A percentile compares a stretch with the other conserved stretches of the same genome.
Conservation (phyloP, 2,113 vertebrate species). For the Prunella fulvescens region DNA sequence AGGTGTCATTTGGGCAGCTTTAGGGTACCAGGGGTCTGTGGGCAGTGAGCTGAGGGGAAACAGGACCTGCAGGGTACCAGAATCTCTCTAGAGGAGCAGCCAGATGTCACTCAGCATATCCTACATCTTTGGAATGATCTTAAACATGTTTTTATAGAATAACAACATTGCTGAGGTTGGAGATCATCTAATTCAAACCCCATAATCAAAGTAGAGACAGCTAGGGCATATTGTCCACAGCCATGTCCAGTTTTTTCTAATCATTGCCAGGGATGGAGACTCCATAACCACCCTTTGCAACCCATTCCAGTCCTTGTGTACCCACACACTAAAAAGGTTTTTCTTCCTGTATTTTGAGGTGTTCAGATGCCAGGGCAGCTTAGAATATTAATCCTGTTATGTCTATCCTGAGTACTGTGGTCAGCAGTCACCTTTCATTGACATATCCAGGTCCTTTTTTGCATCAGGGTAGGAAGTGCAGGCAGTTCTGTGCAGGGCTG, state of each 20-base stretch:
- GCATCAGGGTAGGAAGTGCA: not conserved
- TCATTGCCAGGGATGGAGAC: accelerated
- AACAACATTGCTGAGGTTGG: not conserved
- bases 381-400: not conserved
- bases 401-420: not conserved
- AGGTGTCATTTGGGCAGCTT: not conserved
- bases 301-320: not conserved
- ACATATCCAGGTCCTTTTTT: not conserved
- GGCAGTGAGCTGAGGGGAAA: not conserved
- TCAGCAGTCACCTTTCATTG: not conserved
- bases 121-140: not conserved
- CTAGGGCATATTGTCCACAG: not conserved
- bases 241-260: not conserved
- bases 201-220: not conserved
- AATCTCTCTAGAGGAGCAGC: not conserved
- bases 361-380: not conserved
- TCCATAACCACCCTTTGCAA: not conserved
- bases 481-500: not conserved
- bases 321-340: not conserved
- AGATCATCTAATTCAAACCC: not conserved
- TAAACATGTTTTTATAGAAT: not conserved
- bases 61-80: not conserved
- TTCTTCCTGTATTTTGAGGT: not conserved
- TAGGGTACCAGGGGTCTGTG: accelerated
- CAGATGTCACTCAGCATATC: not conserved